A percentile compares a stretch with the other conserved stretches of the same genome.
Conservation (phyloP, 1,140 invertebrate species). For the Stegodyphus mimosarum region DNA sequence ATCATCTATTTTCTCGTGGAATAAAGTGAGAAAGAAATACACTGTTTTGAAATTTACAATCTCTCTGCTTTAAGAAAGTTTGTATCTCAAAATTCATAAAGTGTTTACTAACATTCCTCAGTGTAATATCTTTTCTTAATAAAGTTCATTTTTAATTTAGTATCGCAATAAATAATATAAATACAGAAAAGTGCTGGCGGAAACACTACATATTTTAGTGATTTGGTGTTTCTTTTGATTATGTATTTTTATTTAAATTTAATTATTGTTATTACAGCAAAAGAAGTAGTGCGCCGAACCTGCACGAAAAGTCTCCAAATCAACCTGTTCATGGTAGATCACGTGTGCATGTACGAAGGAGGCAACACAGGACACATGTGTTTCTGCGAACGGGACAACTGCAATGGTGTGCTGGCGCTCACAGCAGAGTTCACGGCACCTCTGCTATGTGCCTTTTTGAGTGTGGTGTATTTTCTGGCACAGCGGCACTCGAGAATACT, state of each 20-base stretch:
- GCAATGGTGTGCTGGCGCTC: conserved; percentile 75
- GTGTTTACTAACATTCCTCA: background rate
- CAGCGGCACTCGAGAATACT: too few species aligned
- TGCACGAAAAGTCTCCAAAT: conserved; percentile 93
- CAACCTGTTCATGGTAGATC: conserved; percentile 97
- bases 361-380: conserved; percentile 96
- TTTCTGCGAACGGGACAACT: conserved; percentile 97
- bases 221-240: background rate
- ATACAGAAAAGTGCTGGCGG: background rate
- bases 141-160: background rate
- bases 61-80: too few species aligned
- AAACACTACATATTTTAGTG: background rate
- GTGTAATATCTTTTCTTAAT: background rate
- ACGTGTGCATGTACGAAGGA: conserved; percentile 98
- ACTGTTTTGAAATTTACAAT: too few species aligned
- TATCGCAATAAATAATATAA: background rate
- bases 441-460: background rate
- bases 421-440: background rate
- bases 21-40: too few species aligned
- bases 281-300: conserved; percentile 77
- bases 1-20: too few species aligned
- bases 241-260: background rate
- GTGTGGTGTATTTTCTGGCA: background rate
- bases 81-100: background rate
- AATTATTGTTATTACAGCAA: conserved; percentile 34